A percentile compares a stretch with the other conserved stretches of the same genome.
These are phyloP conservation scores for Fundulus diaphanus DNA, from an alignment of 2,797 vertebrate species.

Conservation along the genomic window DNA sequence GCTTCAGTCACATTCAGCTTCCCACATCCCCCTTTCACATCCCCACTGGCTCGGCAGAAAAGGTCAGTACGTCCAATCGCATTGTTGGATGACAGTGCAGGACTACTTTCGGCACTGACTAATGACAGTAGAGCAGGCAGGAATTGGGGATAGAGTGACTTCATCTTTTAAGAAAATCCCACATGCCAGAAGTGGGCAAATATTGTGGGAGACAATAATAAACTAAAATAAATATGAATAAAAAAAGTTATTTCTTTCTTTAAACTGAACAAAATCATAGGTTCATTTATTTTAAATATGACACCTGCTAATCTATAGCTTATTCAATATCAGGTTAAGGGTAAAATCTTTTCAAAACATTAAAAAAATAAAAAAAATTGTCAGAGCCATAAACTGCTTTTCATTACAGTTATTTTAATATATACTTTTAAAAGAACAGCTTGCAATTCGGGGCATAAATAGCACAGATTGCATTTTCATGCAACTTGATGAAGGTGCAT, in stretches of 20 bases:
- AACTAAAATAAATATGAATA: not conserved
- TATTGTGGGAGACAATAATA: constrained; percentile 12
- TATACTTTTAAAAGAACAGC: not conserved
- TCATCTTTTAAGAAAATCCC: constrained; percentile 16
- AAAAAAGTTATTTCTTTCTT: too few relatives aligned
- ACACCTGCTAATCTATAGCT: too few relatives aligned
- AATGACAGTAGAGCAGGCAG: constrained; percentile 30
- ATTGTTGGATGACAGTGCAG: constrained; percentile 33
- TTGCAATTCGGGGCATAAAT: too few relatives aligned
- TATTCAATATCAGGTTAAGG: too few relatives aligned
- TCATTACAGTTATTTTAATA: not conserved
- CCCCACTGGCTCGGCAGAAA: constrained; percentile 42
- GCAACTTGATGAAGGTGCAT: too few relatives aligned
- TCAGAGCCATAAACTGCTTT: too few relatives aligned
- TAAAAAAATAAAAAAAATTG: too few relatives aligned
- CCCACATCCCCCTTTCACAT: constrained; percentile 48
- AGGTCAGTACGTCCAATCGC: constrained; percentile 51
- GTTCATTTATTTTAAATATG: too few relatives aligned
- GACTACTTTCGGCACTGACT: constrained; percentile 39
- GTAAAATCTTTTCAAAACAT: too few relatives aligned
- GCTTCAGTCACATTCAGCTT: constrained; percentile 69
- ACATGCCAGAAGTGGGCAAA: constrained; percentile 7
- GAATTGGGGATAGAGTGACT: constrained; percentile 29
- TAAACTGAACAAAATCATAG: not conserved
- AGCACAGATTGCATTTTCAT: too few relatives aligned